Evolutionary conservation across 2,113 vertebrate genomes (phyloP).

Genomic region (Atherinomorus stipes): DNA sequence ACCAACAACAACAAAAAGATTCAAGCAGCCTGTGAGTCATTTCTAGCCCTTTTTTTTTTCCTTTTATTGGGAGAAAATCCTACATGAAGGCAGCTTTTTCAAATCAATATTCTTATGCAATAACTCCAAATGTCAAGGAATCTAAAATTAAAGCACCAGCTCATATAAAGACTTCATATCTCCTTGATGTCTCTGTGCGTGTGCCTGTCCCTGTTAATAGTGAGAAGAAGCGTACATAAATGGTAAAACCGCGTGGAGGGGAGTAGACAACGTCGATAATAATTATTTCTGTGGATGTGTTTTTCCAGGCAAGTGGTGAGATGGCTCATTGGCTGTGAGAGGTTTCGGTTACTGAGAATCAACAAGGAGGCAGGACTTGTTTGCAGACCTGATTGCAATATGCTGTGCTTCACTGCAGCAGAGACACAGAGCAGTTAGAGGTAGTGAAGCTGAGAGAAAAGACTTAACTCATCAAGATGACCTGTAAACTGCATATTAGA

Average conservation of each 20-base stretch:
- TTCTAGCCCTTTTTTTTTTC: slow-evolving; percentile 21
- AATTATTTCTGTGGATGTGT: slow-evolving; percentile 38
- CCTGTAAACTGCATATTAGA: neutral
- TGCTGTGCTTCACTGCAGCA: neutral
- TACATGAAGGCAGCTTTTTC: slow-evolving; percentile 31
- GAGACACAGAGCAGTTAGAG: neutral
- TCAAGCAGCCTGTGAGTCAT: slow-evolving; percentile 49
- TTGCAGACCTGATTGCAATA: slow-evolving; percentile 28
- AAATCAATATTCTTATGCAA: slow-evolving; percentile 56
- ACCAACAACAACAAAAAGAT: slow-evolving; percentile 19
- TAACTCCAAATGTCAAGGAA: slow-evolving; percentile 51
- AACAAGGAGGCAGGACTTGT: slow-evolving; percentile 45
- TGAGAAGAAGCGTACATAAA: neutral
- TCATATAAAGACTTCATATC: slow-evolving; percentile 27
- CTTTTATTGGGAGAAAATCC: slow-evolving; percentile 47
- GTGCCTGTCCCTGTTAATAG: neutral
- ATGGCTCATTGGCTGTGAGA: slow-evolving; percentile 50
- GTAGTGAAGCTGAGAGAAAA: neutral
- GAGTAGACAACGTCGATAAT: slow-evolving; percentile 21
- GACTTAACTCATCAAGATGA: neutral
- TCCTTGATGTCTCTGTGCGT: slow-evolving; percentile 1
- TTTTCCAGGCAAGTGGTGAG: slow-evolving; percentile 34
- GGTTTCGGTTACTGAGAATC: slow-evolving; percentile 44
- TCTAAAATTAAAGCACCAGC: slow-evolving; percentile 37
- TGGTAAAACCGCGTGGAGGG: neutral